These are phyloP conservation scores for Homarus gammarus DNA, from an alignment of 2,888 invertebrate species.

Conservation along the genomic window DNA sequence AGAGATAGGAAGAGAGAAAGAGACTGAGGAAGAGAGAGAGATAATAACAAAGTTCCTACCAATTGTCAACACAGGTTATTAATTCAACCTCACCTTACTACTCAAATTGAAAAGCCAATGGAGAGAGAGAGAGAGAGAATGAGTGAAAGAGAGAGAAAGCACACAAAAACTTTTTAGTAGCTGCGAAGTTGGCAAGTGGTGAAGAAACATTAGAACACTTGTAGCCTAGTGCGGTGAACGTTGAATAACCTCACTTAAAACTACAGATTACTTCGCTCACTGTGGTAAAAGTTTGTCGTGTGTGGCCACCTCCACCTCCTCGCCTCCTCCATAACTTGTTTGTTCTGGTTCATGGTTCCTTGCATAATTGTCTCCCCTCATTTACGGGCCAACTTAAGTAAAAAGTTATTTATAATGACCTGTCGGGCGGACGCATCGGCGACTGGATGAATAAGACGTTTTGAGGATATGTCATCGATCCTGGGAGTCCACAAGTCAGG, in stretches of 20 bases:
- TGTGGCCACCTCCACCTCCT: not conserved
- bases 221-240: not conserved
- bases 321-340: not conserved
- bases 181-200: no score
- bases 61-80: not conserved
- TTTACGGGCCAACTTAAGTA: no score
- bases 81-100: not conserved
- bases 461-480: not conserved
- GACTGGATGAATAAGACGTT: not conserved
- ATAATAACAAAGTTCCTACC: no score
- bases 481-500: not conserved
- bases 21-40: no score
- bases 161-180: no score
- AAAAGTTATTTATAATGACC: not conserved
- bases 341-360: not conserved
- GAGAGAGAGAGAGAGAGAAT: not conserved
- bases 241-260: not conserved
- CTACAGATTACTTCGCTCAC: not conserved
- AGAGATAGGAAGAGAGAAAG: no score
- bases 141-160: no score
- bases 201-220: no score
- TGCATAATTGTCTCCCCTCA: not conserved
- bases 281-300: not conserved
- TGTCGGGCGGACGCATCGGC: not conserved
- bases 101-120: not conserved